Evolutionary conservation across 2,888 invertebrate genomes (phyloP).

Genomic region (Lepeophtheirus nordmannii): DNA sequence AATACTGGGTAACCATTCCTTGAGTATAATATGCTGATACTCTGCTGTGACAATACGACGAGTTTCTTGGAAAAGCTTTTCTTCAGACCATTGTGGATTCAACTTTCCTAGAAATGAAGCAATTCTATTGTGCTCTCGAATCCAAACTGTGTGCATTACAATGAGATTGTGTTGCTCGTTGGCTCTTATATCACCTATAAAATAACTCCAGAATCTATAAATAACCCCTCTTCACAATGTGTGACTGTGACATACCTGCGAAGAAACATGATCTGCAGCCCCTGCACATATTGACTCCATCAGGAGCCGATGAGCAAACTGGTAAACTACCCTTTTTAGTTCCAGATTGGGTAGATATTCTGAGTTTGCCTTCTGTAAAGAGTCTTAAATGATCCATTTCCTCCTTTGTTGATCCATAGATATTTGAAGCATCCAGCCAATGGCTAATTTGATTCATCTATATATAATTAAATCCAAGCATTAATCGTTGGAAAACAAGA

Average conservation of each 20-base stretch:
- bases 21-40: slow-evolving; percentile 42
- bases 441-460: slow-evolving; percentile 62
- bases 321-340: slow-evolving; percentile 6
- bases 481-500: neutral
- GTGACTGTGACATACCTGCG: neutral
- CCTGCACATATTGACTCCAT: neutral
- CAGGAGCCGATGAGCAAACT: neutral
- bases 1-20: slow-evolving; percentile 41
- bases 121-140: slow-evolving; percentile 40
- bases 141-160: slow-evolving; percentile 51
- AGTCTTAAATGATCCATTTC: slow-evolving; percentile 44
- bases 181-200: slow-evolving; percentile 36
- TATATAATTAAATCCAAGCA: neutral
- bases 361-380: slow-evolving; percentile 46
- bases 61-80: slow-evolving; percentile 40
- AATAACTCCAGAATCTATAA: neutral
- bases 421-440: slow-evolving; percentile 53
- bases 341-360: slow-evolving; percentile 3
- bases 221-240: neutral
- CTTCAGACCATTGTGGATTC: slow-evolving; percentile 40
- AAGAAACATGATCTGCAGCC: slow-evolving; percentile 14
- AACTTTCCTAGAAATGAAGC: slow-evolving; percentile 34
- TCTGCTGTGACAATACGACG: slow-evolving; percentile 39
- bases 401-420: slow-evolving; percentile 52
- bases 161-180: slow-evolving; percentile 50